Percentiles rank a stretch among this genome's conserved stretches.
Evolutionary conservation across 92 coral and sea anemone genomes (phyloP).

Genomic region (Actinostola sp.): DNA sequence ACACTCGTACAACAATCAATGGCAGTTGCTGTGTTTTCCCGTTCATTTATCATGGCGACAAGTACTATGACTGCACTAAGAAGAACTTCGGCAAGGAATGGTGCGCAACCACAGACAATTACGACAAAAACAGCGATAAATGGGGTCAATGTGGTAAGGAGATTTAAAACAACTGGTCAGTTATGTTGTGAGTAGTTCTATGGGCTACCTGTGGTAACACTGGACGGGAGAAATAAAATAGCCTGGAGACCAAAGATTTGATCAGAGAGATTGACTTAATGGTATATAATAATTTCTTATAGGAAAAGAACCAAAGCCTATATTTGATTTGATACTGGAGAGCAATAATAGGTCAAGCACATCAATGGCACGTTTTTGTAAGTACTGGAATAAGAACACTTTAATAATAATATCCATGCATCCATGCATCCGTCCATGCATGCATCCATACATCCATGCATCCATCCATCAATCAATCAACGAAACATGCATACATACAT

Average conservation of each 20-base stretch:
- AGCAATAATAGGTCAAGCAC: slow-evolving; percentile 3
- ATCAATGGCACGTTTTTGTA: slow-evolving; percentile 8
- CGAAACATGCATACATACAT: too few relatives aligned
- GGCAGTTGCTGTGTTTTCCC: slow-evolving; percentile 63
- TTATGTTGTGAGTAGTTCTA: too few relatives aligned
- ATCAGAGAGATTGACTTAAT: background rate
- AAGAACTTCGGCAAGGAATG: slow-evolving; percentile 33
- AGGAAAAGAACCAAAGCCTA: slow-evolving; percentile 24
- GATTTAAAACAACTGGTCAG: slow-evolving; percentile 9
- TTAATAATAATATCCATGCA: too few relatives aligned
- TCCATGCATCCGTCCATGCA: too few relatives aligned
- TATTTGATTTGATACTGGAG: slow-evolving; percentile 26
- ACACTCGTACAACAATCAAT: slow-evolving; percentile 53
- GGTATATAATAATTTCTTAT: background rate
- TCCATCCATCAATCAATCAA: too few relatives aligned
- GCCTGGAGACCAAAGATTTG: too few relatives aligned
- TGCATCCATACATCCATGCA: too few relatives aligned
- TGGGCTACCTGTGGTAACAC: background rate
- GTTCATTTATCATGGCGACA: slow-evolving; percentile 47
- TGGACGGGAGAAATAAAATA: too few relatives aligned
- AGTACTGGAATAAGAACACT: background rate
- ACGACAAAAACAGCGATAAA: slow-evolving; percentile 14
- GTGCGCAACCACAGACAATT: slow-evolving; percentile 54
- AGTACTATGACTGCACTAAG: slow-evolving; percentile 43
- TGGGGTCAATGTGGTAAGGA: slow-evolving; percentile 59